Evolutionary conservation across 2,888 invertebrate species (phyloP).

Genomic region (Rutpela maculata): DNA sequence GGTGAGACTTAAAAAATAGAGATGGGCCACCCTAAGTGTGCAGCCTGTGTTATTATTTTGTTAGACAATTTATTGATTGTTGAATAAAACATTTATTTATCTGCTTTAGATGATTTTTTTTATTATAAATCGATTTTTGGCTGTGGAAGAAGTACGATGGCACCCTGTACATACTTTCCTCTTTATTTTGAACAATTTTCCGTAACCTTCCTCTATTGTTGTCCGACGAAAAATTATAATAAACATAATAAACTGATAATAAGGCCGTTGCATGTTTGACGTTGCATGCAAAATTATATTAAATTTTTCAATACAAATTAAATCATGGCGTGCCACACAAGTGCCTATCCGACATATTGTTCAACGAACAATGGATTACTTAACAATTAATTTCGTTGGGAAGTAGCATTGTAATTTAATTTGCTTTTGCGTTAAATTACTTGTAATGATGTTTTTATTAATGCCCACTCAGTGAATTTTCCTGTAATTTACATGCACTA

Average conservation of each 20-base stretch:
- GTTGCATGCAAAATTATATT: conserved; percentile 38
- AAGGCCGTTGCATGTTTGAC: conserved; percentile 21
- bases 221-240: neutral
- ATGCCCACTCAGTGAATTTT: neutral
- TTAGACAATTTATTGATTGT: no score
- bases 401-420: conserved; percentile 30
- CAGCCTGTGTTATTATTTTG: no score
- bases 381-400: conserved; percentile 30
- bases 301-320: conserved; percentile 40
- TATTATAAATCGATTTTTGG: no score
- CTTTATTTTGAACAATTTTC: neutral
- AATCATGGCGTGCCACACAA: conserved; percentile 38
- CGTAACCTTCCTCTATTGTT: neutral
- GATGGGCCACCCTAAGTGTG: no score
- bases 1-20: no score
- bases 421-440: conserved; percentile 15
- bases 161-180: neutral
- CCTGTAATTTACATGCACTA: neutral
- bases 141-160: no score
- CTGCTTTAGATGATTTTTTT: no score
- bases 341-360: conserved; percentile 39
- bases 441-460: conserved; percentile 28
- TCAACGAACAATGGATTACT: conserved; percentile 36
- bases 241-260: neutral
- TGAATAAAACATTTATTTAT: no score